phyloP scores from a whole-genome alignment of 2,888 invertebrate genomes.

The Eledona agricola region DNA sequence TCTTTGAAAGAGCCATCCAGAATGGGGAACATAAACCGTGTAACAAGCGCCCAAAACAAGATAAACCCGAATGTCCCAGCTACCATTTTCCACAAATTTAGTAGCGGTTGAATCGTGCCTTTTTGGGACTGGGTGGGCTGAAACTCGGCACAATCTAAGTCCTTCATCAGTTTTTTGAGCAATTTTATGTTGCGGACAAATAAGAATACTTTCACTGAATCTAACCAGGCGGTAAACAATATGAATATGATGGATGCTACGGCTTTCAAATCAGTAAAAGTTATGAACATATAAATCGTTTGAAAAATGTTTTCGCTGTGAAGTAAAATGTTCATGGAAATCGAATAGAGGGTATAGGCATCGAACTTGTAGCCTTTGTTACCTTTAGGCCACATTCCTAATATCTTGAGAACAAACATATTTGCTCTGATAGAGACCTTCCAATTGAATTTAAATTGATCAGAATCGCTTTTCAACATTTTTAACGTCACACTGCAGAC shows the following conservation, averaged over 20 bases:
- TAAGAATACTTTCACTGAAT: neutral
- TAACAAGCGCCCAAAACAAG: constrained; percentile 18
- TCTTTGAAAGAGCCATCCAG: constrained; percentile 24
- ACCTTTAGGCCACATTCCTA: constrained; percentile 1
- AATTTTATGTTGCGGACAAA: neutral
- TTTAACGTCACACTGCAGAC: no score
- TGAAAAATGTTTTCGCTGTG: constrained; percentile 1
- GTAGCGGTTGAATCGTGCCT: constrained; percentile 4
- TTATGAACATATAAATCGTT: neutral
- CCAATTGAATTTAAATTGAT: constrained; percentile 2
- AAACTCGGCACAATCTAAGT: constrained; percentile 30
- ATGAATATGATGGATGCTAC: neutral
- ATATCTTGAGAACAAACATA: neutral
- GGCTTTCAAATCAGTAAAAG: constrained; percentile 2
- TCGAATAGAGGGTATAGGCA: neutral
- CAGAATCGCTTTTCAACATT: no score
- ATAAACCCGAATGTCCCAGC: no score
- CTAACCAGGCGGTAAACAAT: neutral
- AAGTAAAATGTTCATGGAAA: neutral
- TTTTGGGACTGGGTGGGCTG: constrained; percentile 29
- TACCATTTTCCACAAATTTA: constrained; percentile 28
- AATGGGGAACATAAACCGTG: constrained; percentile 28
- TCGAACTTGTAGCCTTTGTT: neutral
- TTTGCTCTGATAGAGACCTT: neutral
- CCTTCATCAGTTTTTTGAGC: neutral